Percentiles rank a stretch among this genome's conserved stretches.
Evolutionary conservation across 2,888 invertebrate species (phyloP).

Genomic region (Sclerodermus sp.): DNA sequence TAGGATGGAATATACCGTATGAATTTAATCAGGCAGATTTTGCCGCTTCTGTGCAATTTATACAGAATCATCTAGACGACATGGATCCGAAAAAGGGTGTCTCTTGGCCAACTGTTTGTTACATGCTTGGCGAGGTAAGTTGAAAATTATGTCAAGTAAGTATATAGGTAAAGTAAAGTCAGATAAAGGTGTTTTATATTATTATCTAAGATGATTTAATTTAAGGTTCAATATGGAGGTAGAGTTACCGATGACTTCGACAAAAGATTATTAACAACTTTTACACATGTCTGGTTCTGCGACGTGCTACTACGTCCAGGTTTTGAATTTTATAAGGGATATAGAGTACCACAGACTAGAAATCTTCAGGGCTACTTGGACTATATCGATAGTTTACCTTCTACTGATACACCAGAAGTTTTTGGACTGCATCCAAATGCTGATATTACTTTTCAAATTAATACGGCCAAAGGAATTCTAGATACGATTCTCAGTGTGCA

Average conservation of each 20-base stretch:
- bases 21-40: slow-evolving; percentile 98
- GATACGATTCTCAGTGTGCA: slow-evolving; percentile 96
- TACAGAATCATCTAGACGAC: slow-evolving; percentile 95
- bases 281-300: slow-evolving; percentile 94
- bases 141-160: not conserved
- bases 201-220: not conserved
- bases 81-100: slow-evolving; percentile 96
- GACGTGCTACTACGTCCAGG: slow-evolving; percentile 82
- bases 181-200: no score
- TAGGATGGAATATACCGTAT: slow-evolving; percentile 97
- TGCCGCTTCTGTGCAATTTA: slow-evolving; percentile 91
- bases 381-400: slow-evolving; percentile 82
- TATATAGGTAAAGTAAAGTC: no score
- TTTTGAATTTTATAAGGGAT: slow-evolving; percentile 92
- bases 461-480: slow-evolving; percentile 89
- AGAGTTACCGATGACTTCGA: slow-evolving; percentile 97
- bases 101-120: slow-evolving; percentile 95
- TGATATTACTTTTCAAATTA: slow-evolving; percentile 97
- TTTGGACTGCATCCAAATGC: slow-evolving; percentile 97
- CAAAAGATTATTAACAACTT: slow-evolving; percentile 88
- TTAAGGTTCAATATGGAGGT: slow-evolving; percentile 73
- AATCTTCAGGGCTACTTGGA: slow-evolving; percentile 80
- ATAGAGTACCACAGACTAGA: slow-evolving; percentile 85
- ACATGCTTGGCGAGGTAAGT: slow-evolving; percentile 90
- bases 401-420: slow-evolving; percentile 90